Percentiles rank a stretch among this genome's conserved stretches.
phyloP scores from a whole-genome alignment of 2,797 vertebrate genomes.

The Coluber constrictor region DNA sequence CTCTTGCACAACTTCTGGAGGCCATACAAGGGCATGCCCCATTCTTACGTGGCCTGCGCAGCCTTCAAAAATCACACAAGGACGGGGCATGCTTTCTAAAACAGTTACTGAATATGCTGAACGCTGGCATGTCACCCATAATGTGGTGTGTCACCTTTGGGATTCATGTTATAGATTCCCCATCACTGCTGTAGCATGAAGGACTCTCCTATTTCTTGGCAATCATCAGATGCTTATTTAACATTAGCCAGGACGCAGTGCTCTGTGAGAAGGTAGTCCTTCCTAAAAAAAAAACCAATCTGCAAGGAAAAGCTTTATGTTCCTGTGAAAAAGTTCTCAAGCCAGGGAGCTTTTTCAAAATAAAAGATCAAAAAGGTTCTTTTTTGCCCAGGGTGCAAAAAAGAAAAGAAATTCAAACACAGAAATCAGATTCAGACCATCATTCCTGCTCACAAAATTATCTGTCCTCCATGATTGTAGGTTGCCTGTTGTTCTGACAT shows the following conservation, averaged over 20 bases:
- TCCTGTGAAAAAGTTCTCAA: not conserved
- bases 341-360: not conserved
- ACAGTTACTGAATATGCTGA: not conserved
- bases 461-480: not conserved
- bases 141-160: not conserved
- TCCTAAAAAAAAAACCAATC: not conserved
- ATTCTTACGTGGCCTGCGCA: not conserved
- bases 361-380: not conserved
- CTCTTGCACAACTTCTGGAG: not conserved
- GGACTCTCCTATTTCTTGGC: not conserved
- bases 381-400: not conserved
- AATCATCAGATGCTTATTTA: not conserved
- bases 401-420: not conserved
- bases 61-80: not conserved
- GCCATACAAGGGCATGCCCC: not conserved
- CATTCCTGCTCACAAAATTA: not conserved
- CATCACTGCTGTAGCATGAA: not conserved
- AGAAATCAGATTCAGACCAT: not conserved
- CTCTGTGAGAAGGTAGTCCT: not conserved
- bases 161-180: not conserved
- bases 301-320: not conserved
- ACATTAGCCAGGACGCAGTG: not conserved
- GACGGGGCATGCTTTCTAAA: not conserved
- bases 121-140: not conserved
- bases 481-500: not conserved